Conservation (phyloP, 2,797 vertebrate genomes). For the Liparis tanakae region DNA sequence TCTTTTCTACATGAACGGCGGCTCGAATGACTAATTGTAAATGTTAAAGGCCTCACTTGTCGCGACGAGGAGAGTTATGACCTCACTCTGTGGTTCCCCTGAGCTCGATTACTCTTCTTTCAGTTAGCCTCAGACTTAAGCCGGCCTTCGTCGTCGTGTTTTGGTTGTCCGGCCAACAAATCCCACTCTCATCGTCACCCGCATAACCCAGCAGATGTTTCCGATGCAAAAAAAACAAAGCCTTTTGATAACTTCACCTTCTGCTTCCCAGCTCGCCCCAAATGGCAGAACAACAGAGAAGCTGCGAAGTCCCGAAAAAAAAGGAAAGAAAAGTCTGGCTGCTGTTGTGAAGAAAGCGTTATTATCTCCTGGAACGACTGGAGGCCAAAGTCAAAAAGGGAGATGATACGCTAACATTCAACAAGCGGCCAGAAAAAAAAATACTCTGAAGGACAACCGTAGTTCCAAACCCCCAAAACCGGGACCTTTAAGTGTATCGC, state of each 20-base stretch:
- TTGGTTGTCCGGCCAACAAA: slow-evolving; percentile 4
- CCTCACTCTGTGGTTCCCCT: background rate
- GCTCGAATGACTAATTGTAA: background rate
- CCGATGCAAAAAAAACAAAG: background rate
- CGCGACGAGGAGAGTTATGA: background rate
- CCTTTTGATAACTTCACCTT: background rate
- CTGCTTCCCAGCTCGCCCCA: too few relatives aligned
- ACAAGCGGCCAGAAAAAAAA: background rate
- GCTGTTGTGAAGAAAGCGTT: background rate
- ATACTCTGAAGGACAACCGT: background rate
- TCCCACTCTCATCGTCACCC: slow-evolving; percentile 5
- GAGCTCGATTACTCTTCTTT: background rate
- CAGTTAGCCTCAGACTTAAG: background rate
- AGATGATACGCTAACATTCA: slow-evolving; percentile 4
- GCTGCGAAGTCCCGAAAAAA: background rate
- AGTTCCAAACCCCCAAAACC: background rate
- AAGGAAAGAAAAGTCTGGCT: background rate
- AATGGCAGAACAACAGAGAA: slow-evolving; percentile 8
- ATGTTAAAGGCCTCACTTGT: background rate
- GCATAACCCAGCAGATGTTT: slow-evolving; percentile 9
- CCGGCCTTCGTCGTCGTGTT: background rate
- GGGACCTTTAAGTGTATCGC: background rate
- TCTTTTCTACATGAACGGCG: background rate
- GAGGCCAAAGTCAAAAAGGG: background rate
- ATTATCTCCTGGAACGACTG: background rate